A percentile compares a stretch with the other conserved stretches of the same genome.
These are phyloP conservation scores for Diogma glabrata DNA, from an alignment of 2,888 invertebrate species.

Conservation along the genomic window DNA sequence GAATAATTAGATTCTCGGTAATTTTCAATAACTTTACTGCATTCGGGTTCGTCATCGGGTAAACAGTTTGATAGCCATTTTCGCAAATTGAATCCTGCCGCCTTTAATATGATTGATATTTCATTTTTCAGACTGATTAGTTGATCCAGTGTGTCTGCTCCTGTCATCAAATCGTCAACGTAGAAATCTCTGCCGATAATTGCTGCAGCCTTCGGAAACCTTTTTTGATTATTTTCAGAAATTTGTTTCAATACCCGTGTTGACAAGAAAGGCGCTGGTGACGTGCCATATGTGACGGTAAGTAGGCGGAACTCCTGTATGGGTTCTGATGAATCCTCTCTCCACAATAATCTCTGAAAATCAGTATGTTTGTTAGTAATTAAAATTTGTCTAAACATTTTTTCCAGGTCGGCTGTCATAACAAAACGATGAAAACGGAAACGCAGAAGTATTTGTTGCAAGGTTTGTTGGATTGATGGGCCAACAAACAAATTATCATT, in stretches of 20 bases:
- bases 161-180: constrained; percentile 21
- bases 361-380: not conserved
- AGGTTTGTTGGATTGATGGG: not conserved
- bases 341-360: constrained; percentile 1
- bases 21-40: too few species aligned
- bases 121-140: not conserved
- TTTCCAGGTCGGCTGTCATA: too few species aligned
- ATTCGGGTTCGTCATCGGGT: too few species aligned
- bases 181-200: constrained; percentile 19
- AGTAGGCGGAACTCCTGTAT: not conserved
- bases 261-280: too few species aligned
- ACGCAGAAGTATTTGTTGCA: not conserved
- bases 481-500: not conserved
- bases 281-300: too few species aligned
- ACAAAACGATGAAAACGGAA: constrained; percentile 1
- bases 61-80: too few species aligned
- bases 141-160: constrained; percentile 12
- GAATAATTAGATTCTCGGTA: too few species aligned
- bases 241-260: too few species aligned
- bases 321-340: not conserved
- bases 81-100: too few species aligned
- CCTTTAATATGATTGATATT: too few species aligned
- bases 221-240: constrained; percentile 18
- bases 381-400: not conserved
- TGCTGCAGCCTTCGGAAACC: constrained; percentile 18